Percentiles rank a stretch among this genome's conserved stretches.
Evolutionary conservation across 2,113 vertebrate genomes (phyloP).

Genomic region (Nematolebias whitei): DNA sequence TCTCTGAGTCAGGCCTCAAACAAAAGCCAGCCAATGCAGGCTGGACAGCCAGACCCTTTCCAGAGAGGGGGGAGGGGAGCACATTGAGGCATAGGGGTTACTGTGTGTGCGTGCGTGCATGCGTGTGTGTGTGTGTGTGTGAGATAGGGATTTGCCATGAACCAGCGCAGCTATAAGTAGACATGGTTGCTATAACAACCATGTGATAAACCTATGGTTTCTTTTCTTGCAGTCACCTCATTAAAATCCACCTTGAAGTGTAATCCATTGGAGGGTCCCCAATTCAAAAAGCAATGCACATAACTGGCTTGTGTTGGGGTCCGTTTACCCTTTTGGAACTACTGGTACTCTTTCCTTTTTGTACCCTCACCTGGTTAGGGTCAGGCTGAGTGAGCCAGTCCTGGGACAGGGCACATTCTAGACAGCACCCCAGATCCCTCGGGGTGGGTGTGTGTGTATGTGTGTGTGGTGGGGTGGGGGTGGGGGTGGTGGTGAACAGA

Average conservation of each 20-base stretch:
- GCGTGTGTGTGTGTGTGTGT: slow-evolving; percentile 28
- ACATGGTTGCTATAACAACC: slow-evolving; percentile 50
- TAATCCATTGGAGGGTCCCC: slow-evolving; percentile 18
- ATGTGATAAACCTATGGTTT: slow-evolving; percentile 33
- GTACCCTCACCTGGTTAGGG: slow-evolving; percentile 63
- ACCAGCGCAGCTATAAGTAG: slow-evolving; percentile 50
- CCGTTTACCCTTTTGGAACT: too few relatives aligned
- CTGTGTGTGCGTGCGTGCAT: slow-evolving; percentile 23
- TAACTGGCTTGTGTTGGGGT: too few relatives aligned
- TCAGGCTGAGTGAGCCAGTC: slow-evolving; percentile 41
- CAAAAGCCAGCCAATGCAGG: slow-evolving; percentile 77
- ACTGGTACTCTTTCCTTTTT: slow-evolving; percentile 44
- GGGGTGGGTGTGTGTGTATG: slow-evolving; percentile 51
- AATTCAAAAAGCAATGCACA: slow-evolving; percentile 14
- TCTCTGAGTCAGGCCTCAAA: slow-evolving; percentile 73
- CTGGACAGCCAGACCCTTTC: slow-evolving; percentile 60
- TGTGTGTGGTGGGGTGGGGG: too few relatives aligned
- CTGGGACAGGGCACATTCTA: slow-evolving; percentile 44
- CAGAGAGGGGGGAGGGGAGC: slow-evolving; percentile 66
- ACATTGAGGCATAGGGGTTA: slow-evolving; percentile 43
- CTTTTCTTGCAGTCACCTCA: slow-evolving; percentile 23
- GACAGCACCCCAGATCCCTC: slow-evolving; percentile 58
- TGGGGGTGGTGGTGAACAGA: slow-evolving; percentile 49
- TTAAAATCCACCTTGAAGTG: slow-evolving; percentile 33
- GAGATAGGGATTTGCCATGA: slow-evolving; percentile 28